Evolutionary conservation across 2,888 invertebrate genomes (phyloP).

Genomic region (Drosophila vallismaia): DNA sequence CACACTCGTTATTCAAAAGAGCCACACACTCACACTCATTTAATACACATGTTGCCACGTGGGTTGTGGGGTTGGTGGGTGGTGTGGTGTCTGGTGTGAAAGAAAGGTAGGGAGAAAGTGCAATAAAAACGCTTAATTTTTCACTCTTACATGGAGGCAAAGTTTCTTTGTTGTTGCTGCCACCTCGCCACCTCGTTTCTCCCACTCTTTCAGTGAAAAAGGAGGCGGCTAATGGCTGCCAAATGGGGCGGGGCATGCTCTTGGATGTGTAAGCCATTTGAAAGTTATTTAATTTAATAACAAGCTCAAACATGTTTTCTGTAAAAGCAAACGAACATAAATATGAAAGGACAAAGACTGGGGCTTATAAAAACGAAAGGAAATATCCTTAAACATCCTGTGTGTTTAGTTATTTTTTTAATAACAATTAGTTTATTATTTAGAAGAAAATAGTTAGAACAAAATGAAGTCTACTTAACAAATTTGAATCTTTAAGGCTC

Average conservation of each 20-base stretch:
- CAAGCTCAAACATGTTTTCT: slow-evolving; percentile 65
- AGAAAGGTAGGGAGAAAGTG: slow-evolving; percentile 56
- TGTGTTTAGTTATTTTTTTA: neutral
- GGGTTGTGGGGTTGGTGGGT: slow-evolving; percentile 28
- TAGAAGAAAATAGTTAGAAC: neutral
- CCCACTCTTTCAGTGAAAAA: neutral
- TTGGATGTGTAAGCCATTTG: slow-evolving; percentile 68
- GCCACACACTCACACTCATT: slow-evolving; percentile 49
- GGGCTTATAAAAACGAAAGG: slow-evolving; percentile 8
- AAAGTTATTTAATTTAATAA: slow-evolving; percentile 80
- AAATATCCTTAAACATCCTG: neutral
- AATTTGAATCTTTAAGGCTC: too few species aligned
- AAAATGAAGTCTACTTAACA: too few species aligned
- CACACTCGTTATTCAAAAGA: slow-evolving; percentile 58
- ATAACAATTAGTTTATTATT: slow-evolving; percentile 2
- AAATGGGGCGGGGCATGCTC: slow-evolving; percentile 20
- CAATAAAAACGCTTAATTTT: slow-evolving; percentile 79
- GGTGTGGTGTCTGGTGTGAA: slow-evolving; percentile 14
- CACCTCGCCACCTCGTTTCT: neutral
- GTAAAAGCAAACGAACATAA: slow-evolving; percentile 65
- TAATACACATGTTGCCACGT: slow-evolving; percentile 71
- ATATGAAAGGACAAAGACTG: slow-evolving; percentile 15
- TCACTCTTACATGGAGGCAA: slow-evolving; percentile 71
- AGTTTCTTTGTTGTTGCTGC: slow-evolving; percentile 42
- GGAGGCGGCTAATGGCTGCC: slow-evolving; percentile 23